These are phyloP conservation scores for Achatina immaculata DNA, from an alignment of 1,140 invertebrate species.

Conservation along the genomic window DNA sequence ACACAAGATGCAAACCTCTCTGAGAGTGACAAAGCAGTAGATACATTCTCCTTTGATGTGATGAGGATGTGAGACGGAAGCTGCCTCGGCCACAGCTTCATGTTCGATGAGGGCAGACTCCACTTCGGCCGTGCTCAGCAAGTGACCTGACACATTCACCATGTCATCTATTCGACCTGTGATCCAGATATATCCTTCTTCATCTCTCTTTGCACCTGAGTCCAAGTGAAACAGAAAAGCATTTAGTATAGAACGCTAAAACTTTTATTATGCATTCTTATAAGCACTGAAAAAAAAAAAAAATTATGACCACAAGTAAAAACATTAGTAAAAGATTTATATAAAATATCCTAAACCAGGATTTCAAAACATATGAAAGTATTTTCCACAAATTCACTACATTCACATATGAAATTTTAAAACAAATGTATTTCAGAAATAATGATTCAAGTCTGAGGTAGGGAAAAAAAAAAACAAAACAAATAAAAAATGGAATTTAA, in stretches of 20 bases:
- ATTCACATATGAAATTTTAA: too few species aligned
- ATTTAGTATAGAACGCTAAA: constrained; percentile 1
- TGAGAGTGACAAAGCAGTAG: constrained; percentile 95
- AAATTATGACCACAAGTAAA: neutral
- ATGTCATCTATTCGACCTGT: constrained; percentile 98
- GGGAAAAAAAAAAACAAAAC: too few species aligned
- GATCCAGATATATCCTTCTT: constrained; percentile 96
- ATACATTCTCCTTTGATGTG: constrained; percentile 95
- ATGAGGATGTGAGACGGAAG: constrained; percentile 94
- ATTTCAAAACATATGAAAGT: too few species aligned
- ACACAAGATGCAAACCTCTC: constrained; percentile 78
- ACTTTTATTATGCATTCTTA: neutral
- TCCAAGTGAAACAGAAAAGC: constrained; percentile 10
- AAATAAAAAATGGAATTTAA: too few species aligned
- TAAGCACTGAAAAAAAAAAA: constrained; percentile 17
- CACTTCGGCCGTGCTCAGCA: constrained; percentile 94
- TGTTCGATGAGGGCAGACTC: constrained; percentile 87
- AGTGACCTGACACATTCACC: constrained; percentile 97
- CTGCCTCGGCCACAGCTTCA: constrained; percentile 85
- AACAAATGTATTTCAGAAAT: too few species aligned
- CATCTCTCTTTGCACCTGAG: constrained; percentile 85
- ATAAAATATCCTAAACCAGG: too few species aligned
- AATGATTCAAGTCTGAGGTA: too few species aligned
- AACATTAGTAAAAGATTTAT: neutral
- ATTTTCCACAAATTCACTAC: too few species aligned